Base-by-base conservation (phyloP, 2,888 invertebrate genomes). In the Pseudococcus longispinus region DNA sequence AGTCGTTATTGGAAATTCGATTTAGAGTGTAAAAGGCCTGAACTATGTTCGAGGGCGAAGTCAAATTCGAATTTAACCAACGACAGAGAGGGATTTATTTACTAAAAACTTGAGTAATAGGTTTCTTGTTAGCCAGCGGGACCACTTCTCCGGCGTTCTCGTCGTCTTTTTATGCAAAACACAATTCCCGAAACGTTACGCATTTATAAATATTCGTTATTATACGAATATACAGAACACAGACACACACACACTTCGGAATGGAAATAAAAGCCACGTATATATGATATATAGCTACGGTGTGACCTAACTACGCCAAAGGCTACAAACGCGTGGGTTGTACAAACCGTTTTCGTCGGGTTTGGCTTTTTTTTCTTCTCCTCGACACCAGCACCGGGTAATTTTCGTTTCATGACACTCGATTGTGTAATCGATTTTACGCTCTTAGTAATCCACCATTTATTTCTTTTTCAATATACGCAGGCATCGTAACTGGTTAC, bases 1-100 rank as follows among this genome's bases (percentile, higher is more conserved):
- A 86, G 86, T 86, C 77, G 86, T 86, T 86, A 86, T 86, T 86
- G 86, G 86, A 86, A 86, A 86, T 86, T 86, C 86, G 86, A 86
- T 86, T 86, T 86, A 86, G 55, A 86, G 86, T 86, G 86, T 80
- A 86, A 86, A 86, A 86, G 86, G 86, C 86, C 74, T 77, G 77
- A 74, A 86, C 44, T 86, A 70, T 70, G 77, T 42, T 37, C 65
- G 84, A 84, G 86, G 51, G 85, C 74, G 85, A 44, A 55, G 80
- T 80, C 42, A 86, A 86, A 86, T 74, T 86, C 86, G 77, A 86
- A 86, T 86, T 86, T 77, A 86, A 86, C 77, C 86, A 55, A 60
- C 84, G 84, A 42, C 42, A 42, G 70, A 46, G 85, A 85, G 86
- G 86, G 86, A 77, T 86, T 86, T 86, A 86, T 86, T 86, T 86